Base-by-base conservation (phyloP, 2,888 invertebrate genomes). In the Erebia ligea region DNA sequence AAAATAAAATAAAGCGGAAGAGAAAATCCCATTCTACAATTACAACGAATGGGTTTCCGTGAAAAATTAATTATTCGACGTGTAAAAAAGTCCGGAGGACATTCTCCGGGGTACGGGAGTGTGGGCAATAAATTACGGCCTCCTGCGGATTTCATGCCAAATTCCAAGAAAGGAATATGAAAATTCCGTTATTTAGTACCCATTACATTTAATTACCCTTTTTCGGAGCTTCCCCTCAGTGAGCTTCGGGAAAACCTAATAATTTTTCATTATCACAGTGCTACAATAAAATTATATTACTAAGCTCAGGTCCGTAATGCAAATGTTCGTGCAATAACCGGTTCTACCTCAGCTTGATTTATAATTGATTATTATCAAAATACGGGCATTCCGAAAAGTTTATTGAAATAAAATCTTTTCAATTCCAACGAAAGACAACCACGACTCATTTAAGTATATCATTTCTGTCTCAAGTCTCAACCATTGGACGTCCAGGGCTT, bases 121-220 rank as follows among this genome's bases (percentile, higher is more conserved):
- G 65, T 65, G 34, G 9, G 54, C 54, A 65, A 56, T 19, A 65
- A 56, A 56, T 65, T 56, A 65, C 54, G 54, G 54, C 54, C 54
- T 56, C 65, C 42, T 42, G 40, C 42, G 65, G 56, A 65, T 65
- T 56, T 45, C 56, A 42, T 34, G 65, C 65, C 65, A 42, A 65
- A 54, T 56, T 42, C 65, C 54, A 56, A 65, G 65, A 56, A 65
- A 65, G 56, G 54, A 54, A 56, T 65, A 65, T 56, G 52, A 65
- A 65, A 65, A 56, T 40, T 65, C 54, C 65, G 42, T 65, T 65
- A 65, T 65, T 54, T 65, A 65, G 65, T 65, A 42, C 54, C 54
- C 65, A 65, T 65, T 65, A 54, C 52, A 54, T 65, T 54, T 65
- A 65, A 65, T 65, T 65, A 54, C 40, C 65, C 52, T 65, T 52